A percentile compares a stretch with the other conserved stretches of the same genome.
Conservation (phyloP, 2,797 vertebrate species). For the Pagetopsis macropterus region DNA sequence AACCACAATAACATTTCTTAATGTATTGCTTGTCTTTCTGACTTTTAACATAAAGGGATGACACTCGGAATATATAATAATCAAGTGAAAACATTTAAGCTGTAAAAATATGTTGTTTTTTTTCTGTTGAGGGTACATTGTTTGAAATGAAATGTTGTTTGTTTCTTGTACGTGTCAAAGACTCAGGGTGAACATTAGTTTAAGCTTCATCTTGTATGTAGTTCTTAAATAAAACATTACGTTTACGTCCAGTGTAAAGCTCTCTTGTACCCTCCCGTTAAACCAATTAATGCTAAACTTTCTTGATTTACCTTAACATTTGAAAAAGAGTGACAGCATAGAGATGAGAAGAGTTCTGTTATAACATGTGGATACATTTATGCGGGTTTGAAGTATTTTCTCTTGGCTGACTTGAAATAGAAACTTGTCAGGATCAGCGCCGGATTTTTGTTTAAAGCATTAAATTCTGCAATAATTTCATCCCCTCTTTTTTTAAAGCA, state of each 20-base stretch:
- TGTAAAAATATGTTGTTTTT: neutral
- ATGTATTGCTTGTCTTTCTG: neutral
- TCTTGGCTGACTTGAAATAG: conserved; percentile 81
- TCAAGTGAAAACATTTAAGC: neutral
- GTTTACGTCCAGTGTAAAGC: conserved; percentile 9
- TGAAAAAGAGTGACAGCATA: conserved; percentile 16
- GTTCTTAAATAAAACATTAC: conserved; percentile 48
- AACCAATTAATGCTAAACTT: conserved; percentile 5
- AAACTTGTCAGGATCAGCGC: conserved; percentile 77
- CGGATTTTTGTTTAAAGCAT: conserved; percentile 34
- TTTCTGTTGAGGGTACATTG: neutral
- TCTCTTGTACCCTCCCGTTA: neutral
- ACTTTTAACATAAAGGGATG: neutral
- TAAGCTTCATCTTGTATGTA: conserved; percentile 11
- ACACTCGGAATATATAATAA: neutral
- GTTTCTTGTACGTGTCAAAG: conserved; percentile 9
- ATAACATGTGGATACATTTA: conserved; percentile 58
- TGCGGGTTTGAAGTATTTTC: conserved; percentile 86
- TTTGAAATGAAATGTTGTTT: conserved; percentile 16
- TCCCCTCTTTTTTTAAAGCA: conserved; percentile 7
- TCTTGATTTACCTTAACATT: conserved; percentile 4
- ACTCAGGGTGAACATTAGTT: conserved; percentile 27
- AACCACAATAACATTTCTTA: neutral
- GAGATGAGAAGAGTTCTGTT: conserved; percentile 10
- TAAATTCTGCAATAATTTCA: conserved; percentile 26